Percentiles rank a stretch among this genome's conserved stretches.
Conservation (phyloP, 1,140 invertebrate genomes). For the Nixonia krombeini region DNA sequence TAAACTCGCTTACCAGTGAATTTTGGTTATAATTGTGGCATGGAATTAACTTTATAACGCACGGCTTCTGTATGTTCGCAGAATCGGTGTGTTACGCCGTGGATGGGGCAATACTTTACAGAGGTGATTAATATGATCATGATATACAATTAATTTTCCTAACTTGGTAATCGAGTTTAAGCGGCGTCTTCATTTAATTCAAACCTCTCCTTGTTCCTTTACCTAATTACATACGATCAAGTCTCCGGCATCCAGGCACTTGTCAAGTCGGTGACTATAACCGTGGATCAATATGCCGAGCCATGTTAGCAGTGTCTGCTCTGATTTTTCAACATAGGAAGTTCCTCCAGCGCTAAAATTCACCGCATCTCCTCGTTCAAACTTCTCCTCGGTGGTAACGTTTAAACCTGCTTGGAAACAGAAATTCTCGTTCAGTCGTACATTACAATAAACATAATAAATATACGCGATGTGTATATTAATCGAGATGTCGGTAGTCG, state of each 20-base stretch:
- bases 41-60: constrained; percentile 3
- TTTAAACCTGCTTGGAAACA: no score
- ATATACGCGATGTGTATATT: no score
- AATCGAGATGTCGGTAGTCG: neutral
- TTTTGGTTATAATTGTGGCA: neutral
- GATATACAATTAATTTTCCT: constrained; percentile 25
- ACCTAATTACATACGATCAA: constrained; percentile 11
- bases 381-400: no score
- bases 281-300: neutral
- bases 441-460: no score
- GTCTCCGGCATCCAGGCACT: neutral
- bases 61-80: constrained; percentile 28
- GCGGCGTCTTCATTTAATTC: constrained; percentile 22
- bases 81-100: constrained; percentile 37
- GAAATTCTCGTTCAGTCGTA: no score
- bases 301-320: neutral
- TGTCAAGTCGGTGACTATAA: neutral
- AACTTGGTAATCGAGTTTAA: constrained; percentile 51
- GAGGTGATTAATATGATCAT: constrained; percentile 42
- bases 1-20: constrained; percentile 38
- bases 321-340: no score
- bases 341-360: no score
- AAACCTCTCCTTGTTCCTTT: constrained; percentile 7
- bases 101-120: constrained; percentile 35
- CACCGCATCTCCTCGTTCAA: no score